Evolutionary conservation across 1,140 invertebrate genomes (phyloP), one percentile per base, ranked within the genome.

Genomic region (Drosophila fuyamai): DNA sequence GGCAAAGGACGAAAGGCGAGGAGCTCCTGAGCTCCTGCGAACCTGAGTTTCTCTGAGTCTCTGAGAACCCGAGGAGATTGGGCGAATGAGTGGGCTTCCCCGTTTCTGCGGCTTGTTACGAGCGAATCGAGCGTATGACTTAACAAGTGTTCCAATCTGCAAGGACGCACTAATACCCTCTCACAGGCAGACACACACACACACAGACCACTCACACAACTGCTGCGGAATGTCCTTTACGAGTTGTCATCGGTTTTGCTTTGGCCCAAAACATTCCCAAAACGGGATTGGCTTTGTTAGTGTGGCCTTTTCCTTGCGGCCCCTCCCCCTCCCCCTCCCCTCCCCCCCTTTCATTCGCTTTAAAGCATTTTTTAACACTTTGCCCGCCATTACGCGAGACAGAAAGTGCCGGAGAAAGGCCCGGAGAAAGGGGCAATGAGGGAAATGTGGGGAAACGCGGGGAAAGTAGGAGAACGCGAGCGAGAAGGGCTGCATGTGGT

Each of bases 91-190:
- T 61, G 53, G 53, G 60, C 36, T 59, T 63, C 59, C 40, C 54
- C 27, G 32, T 32, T 29, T 36, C 43, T 54, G 43, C 38, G 41
- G 65, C 76, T 76, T 76, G 73, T 76, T 77, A 76, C 73, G 36
- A 76, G 16, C 75, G 73, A 76, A 70, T 77, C 65, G 73, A 77
- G 75, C 75, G 75, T 77, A 76, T 62, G 75, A 70, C 75, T 77
- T 60, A 76, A 70, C 75, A 77, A 77, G 63, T 77, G 75, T 77
- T 70, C 63, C 61, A 58, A 40, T 53, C 72, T 53, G 18, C 47
- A 66, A 61, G 51, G 48, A 40, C 60, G 35, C 61, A 55, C 29
- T 47, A 65, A 57, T 65, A 46, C 54, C 38, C 68, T 1, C 47
- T 38, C 50, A 10, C 27, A 40, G 10, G 9, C 51, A 3, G 43